These are phyloP conservation scores for Sebastes flavidus DNA, from an alignment of 2,797 vertebrate species.

Conservation along the genomic window DNA sequence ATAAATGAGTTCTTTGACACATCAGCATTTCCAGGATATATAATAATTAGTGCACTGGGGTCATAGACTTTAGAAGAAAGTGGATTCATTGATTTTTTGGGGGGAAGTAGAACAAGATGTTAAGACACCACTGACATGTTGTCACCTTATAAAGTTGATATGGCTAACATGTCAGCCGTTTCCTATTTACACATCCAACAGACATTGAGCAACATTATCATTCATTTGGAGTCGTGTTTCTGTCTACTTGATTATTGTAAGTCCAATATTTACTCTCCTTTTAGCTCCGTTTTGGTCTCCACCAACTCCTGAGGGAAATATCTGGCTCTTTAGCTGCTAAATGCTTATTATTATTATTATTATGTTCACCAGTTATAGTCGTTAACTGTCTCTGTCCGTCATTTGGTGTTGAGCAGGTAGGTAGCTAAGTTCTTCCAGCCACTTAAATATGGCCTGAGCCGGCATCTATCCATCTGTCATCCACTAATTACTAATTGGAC, in stretches of 20 bases:
- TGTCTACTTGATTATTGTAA: background rate
- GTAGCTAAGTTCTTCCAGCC: background rate
- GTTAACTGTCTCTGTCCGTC: background rate
- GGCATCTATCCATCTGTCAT: background rate
- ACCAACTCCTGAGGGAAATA: background rate
- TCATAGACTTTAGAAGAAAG: background rate
- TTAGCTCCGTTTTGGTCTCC: background rate
- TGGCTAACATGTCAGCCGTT: background rate
- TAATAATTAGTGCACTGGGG: background rate
- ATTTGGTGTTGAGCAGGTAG: background rate
- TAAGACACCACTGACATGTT: background rate
- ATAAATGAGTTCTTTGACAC: background rate
- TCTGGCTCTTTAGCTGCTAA: background rate
- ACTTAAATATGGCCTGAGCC: background rate
- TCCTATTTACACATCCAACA: background rate
- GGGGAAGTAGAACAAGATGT: background rate
- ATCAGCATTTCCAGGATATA: background rate
- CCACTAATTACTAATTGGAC: background rate
- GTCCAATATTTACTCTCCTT: background rate
- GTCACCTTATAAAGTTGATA: too few species aligned
- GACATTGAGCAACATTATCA: background rate
- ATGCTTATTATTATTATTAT: too few species aligned
- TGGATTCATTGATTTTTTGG: background rate
- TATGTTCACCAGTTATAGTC: background rate
- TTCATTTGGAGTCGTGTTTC: background rate